Conservation (phyloP, 92 coral and sea anemone species). For the Epizoanthus illoricatus region DNA sequence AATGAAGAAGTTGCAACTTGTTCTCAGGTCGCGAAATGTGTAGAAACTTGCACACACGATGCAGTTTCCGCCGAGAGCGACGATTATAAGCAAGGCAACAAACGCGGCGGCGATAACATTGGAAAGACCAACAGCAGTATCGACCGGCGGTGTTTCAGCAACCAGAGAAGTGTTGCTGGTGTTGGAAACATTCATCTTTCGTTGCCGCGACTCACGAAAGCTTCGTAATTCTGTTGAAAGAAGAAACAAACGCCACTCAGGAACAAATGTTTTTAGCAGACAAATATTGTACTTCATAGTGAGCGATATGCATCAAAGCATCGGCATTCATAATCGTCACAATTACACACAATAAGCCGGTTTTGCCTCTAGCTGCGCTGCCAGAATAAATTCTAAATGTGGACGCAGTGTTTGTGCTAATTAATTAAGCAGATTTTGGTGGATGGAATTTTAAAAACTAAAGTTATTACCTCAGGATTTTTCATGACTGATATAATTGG, state of each 20-base stretch:
- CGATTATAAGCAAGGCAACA: conserved; percentile 71
- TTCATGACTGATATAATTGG: neutral
- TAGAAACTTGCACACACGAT: conserved; percentile 82
- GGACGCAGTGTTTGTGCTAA: neutral
- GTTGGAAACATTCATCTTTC: conserved; percentile 22
- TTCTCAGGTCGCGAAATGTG: conserved; percentile 79
- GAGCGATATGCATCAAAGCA: neutral
- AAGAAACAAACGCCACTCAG: conserved; percentile 11
- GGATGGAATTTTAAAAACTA: neutral
- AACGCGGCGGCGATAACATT: conserved; percentile 76
- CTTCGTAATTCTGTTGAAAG: conserved; percentile 5
- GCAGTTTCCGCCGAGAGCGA: conserved; percentile 77
- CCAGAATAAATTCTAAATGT: neutral
- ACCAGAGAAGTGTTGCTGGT: neutral
- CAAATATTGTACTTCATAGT: conserved; percentile 3
- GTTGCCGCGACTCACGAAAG: neutral
- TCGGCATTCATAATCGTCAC: neutral
- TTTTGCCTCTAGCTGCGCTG: conserved; percentile 9
- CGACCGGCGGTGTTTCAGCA: conserved; percentile 31
- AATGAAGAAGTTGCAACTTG: conserved; percentile 88
- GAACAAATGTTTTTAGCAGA: neutral
- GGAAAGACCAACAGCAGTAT: conserved; percentile 34
- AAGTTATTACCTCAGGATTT: neutral
- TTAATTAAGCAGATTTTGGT: neutral
- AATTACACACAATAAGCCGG: neutral